Percentiles rank a stretch among this genome's conserved stretches.
Evolutionary conservation across 2,888 invertebrate genomes (phyloP).

Genomic region (Apeira syringaria): DNA sequence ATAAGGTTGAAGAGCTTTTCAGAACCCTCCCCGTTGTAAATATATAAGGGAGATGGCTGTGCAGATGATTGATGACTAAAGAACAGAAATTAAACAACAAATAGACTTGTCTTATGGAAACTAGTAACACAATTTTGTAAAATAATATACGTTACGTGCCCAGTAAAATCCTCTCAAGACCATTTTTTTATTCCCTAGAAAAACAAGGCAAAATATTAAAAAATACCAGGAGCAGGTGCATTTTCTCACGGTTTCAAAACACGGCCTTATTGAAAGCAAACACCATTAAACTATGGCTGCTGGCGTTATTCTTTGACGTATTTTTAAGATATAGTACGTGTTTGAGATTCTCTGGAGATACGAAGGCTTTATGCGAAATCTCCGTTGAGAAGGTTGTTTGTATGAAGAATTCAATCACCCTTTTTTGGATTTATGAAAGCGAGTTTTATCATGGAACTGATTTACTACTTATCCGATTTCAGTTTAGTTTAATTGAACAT

Average conservation of each 20-base stretch:
- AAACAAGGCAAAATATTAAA: conserved; percentile 42
- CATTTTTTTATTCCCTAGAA: conserved; percentile 29
- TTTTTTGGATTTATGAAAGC: too few species aligned
- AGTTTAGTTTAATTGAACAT: too few species aligned
- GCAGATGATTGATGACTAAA: too few species aligned
- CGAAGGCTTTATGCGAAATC: conserved; percentile 3
- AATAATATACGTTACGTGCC: too few species aligned
- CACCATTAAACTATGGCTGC: conserved; percentile 61
- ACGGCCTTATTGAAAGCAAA: conserved; percentile 72
- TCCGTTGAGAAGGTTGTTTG: neutral
- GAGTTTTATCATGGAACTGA: too few species aligned
- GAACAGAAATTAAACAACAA: too few species aligned
- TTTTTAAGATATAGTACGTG: conserved; percentile 27
- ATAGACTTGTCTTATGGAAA: too few species aligned
- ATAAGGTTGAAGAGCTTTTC: too few species aligned
- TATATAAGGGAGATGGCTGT: too few species aligned
- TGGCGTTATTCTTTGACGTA: conserved; percentile 44
- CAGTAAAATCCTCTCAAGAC: neutral
- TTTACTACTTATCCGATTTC: too few species aligned
- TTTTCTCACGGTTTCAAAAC: conserved; percentile 53
- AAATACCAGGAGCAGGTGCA: conserved; percentile 40
- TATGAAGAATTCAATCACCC: neutral
- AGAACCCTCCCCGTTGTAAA: too few species aligned
- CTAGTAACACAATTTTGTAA: too few species aligned
- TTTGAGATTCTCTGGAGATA: conserved; percentile 10